Base-by-base conservation (phyloP, 2,888 invertebrate species). In the Caenorhabditis doughertyi region DNA sequence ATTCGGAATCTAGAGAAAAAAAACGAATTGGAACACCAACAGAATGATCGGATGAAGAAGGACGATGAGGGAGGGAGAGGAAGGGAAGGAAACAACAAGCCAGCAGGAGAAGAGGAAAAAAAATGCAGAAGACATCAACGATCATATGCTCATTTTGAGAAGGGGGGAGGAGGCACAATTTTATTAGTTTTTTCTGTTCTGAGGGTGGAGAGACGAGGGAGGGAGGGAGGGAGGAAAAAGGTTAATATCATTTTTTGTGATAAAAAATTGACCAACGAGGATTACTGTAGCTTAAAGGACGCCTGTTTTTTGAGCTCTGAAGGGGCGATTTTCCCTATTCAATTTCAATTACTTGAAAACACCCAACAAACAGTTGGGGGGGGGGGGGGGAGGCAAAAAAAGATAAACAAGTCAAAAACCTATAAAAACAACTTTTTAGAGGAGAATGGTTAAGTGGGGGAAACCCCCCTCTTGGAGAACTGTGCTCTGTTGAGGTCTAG, bases 141-240 rank as follows among this genome's bases (percentile, higher is more conserved):
- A 68, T 76, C 56, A 53, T n/a, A 29, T 60, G 49, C 51, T 47
- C 42, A 72, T 18, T 47, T 47, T 47, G 44, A 47, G 32, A 58
- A 35, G 18, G 21, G 27, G 25, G 25, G 49, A 29, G 11, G n/a
- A n/a, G n/a, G n/a, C n/a, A n/a, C n/a, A 58, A 60, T 60, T 60
- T 60, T 60, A 60, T 60, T 60, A 60, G 42, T 60, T 58, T 58
- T 55, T 21, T 39, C 32, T 58, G 39, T 58, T 58, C 58, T 39
- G 39, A 39, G 49, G 21, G 7, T 7, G 21, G 49, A 39, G 35
- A 35, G 32, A 16, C n/a, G 29, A n/a, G 51, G 13, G 51, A 27
- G 8, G 18, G 9, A 51, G 23, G 13, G 8, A 4, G 9, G 25
- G 23, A 49, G 49, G 5, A 21, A 21, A 8, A 11, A 21, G 49